A percentile compares a stretch with the other conserved stretches of the same genome.
These are phyloP conservation scores for Oenanthe oenanthe DNA, from an alignment of 2,113 vertebrate genomes.

Conservation along the genomic window DNA sequence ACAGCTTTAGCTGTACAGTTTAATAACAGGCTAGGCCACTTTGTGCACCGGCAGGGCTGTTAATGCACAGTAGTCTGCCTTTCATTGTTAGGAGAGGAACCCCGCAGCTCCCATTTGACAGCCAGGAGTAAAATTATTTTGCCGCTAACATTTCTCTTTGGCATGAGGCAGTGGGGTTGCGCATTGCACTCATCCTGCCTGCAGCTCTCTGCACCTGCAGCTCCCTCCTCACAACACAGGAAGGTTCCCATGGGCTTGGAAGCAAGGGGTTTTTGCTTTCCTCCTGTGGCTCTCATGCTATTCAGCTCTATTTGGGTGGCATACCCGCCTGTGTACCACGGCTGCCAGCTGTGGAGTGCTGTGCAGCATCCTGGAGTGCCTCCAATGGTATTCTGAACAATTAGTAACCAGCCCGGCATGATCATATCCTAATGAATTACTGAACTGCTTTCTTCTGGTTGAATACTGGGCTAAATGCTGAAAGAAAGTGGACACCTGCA, in stretches of 20 bases:
- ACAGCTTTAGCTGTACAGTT: slow-evolving; percentile 66
- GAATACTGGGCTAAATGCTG: slow-evolving; percentile 63
- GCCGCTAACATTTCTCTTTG: slow-evolving; percentile 9
- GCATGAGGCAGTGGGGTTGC: neutral
- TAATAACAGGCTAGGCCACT: slow-evolving; percentile 67
- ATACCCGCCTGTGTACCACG: neutral
- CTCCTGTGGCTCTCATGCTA: neutral
- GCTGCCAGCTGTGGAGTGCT: slow-evolving; percentile 69
- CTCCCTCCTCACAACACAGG: slow-evolving; percentile 22
- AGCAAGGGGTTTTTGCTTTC: slow-evolving; percentile 40
- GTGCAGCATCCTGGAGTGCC: slow-evolving; percentile 62
- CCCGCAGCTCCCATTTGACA: slow-evolving; percentile 58
- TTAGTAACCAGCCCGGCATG: slow-evolving; percentile 64
- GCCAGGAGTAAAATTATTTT: slow-evolving; percentile 59
- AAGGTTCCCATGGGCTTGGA: slow-evolving; percentile 57
- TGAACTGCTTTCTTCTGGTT: slow-evolving; percentile 65
- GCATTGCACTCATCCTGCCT: slow-evolving; percentile 28
- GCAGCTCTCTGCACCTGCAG: slow-evolving; percentile 54
- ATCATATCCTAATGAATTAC: slow-evolving; percentile 71
- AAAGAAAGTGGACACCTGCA: slow-evolving; percentile 69
- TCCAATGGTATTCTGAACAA: slow-evolving; percentile 68
- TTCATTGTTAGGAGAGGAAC: slow-evolving; percentile 58
- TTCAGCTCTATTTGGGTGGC: slow-evolving; percentile 70
- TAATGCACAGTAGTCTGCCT: slow-evolving; percentile 62
- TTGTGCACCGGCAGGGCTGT: slow-evolving; percentile 56